Evolutionary conservation across 2,113 vertebrate genomes (phyloP), one percentile per base, ranked within the genome.

Genomic region (Clinocottus analis): DNA sequence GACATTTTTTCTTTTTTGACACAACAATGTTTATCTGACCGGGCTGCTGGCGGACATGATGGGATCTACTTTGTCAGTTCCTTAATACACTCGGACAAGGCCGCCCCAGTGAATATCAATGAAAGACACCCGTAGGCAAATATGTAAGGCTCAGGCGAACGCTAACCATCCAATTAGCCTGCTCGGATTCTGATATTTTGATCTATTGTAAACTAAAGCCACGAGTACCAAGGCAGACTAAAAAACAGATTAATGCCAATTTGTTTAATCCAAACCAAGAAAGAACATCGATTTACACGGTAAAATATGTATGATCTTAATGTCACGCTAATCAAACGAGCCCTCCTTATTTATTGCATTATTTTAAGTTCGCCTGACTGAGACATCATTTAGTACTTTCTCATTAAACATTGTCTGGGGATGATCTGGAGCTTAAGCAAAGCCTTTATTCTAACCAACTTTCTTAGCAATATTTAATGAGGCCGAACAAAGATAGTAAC

Each of bases 61-160:
- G 91, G 92, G 89, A 95, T 94, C 93, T 90, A 88, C 80, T 88
- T 94, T 95, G 96, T 96, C 94, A 95, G 92, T 88, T 94, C 87
- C 92, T 91, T 95, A 92, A 91, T 93, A 88, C 89, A 89, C 84
- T 87, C 47, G 43, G 93, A 93, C 89, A 93, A 83, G 89, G 92
- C 93, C 81, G 89, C 89, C 93, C 91, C 69, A 86, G 89, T 93
- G 93, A 93, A 96, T 95, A 92, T 93, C 91, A 94, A 95, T 89
- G 93, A 93, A 88, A 94, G 93, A 89, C 75, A 92, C 90, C 90
- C 89, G 72, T 27, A 56, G 82, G 90, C 76, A 75, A 77, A 79
- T 72, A 78, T 80, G 67, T 76, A 49, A 72, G 72, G 71, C 80
- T 80, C 51, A 72, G 75, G 67, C 68, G 56, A 56, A 83, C 73